Percentiles rank a stretch among this genome's conserved stretches.
Conservation (phyloP, 2,797 vertebrate genomes). For the Urocyon cinereoargenteus region DNA sequence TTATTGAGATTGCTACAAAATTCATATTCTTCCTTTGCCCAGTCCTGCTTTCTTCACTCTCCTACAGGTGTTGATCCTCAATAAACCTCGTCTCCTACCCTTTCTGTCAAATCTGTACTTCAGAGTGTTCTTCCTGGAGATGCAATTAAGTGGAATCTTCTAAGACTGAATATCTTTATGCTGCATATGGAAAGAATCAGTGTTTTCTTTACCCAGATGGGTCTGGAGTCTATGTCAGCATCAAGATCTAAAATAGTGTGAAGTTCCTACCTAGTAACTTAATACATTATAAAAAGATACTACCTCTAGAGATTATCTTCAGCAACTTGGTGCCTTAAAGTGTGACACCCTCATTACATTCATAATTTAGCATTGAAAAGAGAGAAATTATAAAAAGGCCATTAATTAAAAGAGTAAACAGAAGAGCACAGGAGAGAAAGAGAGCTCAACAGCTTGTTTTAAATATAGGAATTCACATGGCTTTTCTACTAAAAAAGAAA, state of each 20-base stretch:
- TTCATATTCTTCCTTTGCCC: neutral
- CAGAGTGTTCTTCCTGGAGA: neutral
- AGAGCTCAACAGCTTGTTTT: neutral
- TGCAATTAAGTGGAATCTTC: neutral
- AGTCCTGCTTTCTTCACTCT: neutral
- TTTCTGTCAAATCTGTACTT: neutral
- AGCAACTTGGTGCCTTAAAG: neutral
- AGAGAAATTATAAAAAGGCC: conserved; percentile 36
- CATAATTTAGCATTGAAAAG: neutral
- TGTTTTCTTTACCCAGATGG: neutral
- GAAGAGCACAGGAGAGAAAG: conserved; percentile 1
- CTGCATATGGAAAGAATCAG: neutral
- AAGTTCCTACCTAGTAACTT: conserved; percentile 20
- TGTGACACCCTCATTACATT: conserved; percentile 9
- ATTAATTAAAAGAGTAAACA: conserved; percentile 52
- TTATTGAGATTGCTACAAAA: neutral
- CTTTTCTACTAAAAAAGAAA: conserved; percentile 46
- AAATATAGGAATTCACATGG: conserved; percentile 13
- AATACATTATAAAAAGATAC: neutral
- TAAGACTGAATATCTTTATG: neutral
- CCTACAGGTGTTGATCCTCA: neutral
- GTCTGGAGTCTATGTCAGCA: neutral
- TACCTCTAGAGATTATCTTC: neutral
- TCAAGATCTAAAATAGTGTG: neutral
- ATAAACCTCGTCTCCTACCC: too few relatives aligned